Evolutionary conservation across 2,888 invertebrate genomes (phyloP), one percentile per base, ranked within the genome.

Genomic region (Drosophila longiperda): DNA sequence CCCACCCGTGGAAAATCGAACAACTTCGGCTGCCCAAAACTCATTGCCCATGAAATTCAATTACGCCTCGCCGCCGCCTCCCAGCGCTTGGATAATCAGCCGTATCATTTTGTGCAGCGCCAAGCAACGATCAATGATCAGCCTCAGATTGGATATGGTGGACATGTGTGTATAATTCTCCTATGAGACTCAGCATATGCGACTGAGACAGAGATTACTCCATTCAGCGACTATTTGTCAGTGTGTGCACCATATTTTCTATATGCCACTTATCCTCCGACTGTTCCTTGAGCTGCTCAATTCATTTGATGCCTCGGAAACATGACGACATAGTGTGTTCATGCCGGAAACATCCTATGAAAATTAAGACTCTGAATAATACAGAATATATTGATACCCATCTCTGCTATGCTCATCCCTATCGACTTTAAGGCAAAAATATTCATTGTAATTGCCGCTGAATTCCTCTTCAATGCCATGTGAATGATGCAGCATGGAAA

Each of bases 11-110:
- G 99, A 93, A 99, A 99, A 94, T 99, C 99, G 80, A 99, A 93
- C 99, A 99, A 99, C 93, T 99, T 99, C 0, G 99, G 99, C 94
- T 99, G 99, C 0, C 99, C 99, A 93, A 93, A 99, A 99, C 93
- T 99, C 99, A 93, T 99, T 99, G 50, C 99, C 99, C 85, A 99
- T 99, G 90, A 99, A 99, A 94, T 99, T 99, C n/a, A 99, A 95
- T 93, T 99, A 99, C 0, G 97, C 99, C 94, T 99, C 99, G 17
- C 99, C 99, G 17, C 99, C 99, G 29, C 29, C 26, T 3, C 26
- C 29, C 7, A 99, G 94, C 6, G 96, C 95, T 92, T 99, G 97
- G 0, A 99, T 99, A 79, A 99, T 95, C 63, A 99, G 95, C 2
- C 99, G 95, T 82, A 99, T 99, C 94, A 99, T 96, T 94, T 99